Conservation (phyloP, 2,113 vertebrate genomes). For the Montifringilla adamsi region DNA sequence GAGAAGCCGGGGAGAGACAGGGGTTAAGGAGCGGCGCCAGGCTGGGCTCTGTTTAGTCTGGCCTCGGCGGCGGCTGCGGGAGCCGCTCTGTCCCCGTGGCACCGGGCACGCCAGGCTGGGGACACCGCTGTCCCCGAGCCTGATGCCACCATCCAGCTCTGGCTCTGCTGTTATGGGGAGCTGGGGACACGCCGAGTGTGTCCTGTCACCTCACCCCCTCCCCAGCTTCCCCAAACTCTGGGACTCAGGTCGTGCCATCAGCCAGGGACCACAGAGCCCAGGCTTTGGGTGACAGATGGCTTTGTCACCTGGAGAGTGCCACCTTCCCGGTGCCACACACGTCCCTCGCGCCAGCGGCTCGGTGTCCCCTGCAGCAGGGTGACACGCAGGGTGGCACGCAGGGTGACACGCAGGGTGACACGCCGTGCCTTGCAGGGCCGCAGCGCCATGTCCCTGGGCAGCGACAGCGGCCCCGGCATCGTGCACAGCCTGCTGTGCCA, state of each 20-base stretch:
- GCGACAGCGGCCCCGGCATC: slow-evolving; percentile 38
- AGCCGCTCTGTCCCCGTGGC: not conserved
- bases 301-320: not conserved
- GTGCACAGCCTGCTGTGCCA: slow-evolving; percentile 87
- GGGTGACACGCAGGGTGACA: not conserved
- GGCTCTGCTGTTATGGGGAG: not conserved
- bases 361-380: no score
- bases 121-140: not conserved
- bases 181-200: not conserved
- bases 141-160: not conserved
- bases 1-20: not conserved
- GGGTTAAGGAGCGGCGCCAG: slow-evolving; percentile 31
- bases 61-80: not conserved
- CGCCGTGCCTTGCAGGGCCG: not conserved
- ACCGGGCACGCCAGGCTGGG: not conserved
- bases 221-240: no score
- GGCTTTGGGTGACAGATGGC: not conserved
- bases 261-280: rapidly evolving
- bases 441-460: slow-evolving; percentile 44
- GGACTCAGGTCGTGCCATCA: rapidly evolving
- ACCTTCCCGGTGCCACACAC: not conserved
- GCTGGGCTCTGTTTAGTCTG: slow-evolving; percentile 31
- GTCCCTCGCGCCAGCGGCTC: not conserved
- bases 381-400: no score
- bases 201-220: not conserved